Evolutionary conservation across 2,888 invertebrate genomes (phyloP).

Genomic region (Pediacus dermestoides): DNA sequence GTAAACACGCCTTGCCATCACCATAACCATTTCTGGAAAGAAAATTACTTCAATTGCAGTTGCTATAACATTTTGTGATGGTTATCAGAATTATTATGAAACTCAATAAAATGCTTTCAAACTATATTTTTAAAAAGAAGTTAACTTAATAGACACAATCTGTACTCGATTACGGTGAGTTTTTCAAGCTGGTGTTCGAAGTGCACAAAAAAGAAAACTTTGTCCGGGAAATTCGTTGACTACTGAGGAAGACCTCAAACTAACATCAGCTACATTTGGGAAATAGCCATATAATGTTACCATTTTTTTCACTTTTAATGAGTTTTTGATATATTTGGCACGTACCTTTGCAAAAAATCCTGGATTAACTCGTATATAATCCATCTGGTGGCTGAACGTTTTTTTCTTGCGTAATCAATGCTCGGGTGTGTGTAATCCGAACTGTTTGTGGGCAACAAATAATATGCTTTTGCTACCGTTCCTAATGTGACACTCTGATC

Average conservation of each 20-base stretch:
- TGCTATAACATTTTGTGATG: slow-evolving; percentile 1
- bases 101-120: too few relatives aligned
- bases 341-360: slow-evolving; percentile 39
- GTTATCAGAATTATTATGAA: not conserved
- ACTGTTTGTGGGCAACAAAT: slow-evolving; percentile 62
- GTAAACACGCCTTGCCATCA: slow-evolving; percentile 64
- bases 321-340: too few relatives aligned
- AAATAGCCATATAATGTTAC: too few relatives aligned
- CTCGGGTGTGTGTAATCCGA: slow-evolving; percentile 54
- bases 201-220: too few relatives aligned
- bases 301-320: too few relatives aligned
- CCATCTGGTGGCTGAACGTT: slow-evolving; percentile 42
- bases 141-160: too few relatives aligned
- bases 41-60: slow-evolving; percentile 23
- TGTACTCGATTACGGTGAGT: too few relatives aligned
- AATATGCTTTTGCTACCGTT: slow-evolving; percentile 65
- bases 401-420: slow-evolving; percentile 32
- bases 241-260: too few relatives aligned
- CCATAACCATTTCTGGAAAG: slow-evolving; percentile 58
- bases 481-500: slow-evolving; percentile 62
- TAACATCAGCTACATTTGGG: too few relatives aligned
- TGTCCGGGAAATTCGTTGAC: too few relatives aligned
- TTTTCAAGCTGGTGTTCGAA: too few relatives aligned
- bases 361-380: slow-evolving; percentile 41
- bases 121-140: too few relatives aligned